These are phyloP conservation scores for Lycocerus yunnanus DNA, from an alignment of 2,888 invertebrate genomes.

Conservation along the genomic window DNA sequence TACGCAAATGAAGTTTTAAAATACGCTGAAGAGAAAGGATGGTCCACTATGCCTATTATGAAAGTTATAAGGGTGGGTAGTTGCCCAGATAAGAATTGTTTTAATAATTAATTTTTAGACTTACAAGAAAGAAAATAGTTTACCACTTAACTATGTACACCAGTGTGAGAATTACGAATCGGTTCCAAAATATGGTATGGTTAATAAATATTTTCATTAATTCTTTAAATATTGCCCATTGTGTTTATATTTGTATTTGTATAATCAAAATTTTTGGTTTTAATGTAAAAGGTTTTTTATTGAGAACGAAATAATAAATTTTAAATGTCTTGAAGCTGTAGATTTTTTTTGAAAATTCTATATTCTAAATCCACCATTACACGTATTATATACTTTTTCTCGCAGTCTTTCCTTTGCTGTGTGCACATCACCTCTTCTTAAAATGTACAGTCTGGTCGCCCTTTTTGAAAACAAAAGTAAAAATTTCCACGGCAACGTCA, in stretches of 20 bases:
- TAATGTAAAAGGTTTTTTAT: not conserved
- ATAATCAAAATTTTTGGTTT: not conserved
- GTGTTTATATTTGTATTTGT: not conserved
- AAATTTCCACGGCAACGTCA: not conserved
- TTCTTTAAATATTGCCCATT: not conserved
- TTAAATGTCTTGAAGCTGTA: not conserved
- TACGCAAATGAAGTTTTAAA: constrained; percentile 58
- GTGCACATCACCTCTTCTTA: too few species aligned
- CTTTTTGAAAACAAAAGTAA: not conserved
- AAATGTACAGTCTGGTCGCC: too few species aligned
- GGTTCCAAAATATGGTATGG: not conserved
- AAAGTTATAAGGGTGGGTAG: constrained; percentile 55
- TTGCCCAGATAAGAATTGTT: not conserved
- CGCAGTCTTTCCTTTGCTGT: too few species aligned
- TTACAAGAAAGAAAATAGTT: constrained; percentile 14
- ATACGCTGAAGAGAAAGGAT: constrained; percentile 54
- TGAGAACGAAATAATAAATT: not conserved
- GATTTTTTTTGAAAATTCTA: not conserved
- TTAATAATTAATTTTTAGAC: constrained; percentile 10
- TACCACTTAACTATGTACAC: not conserved
- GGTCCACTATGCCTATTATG: constrained; percentile 57
- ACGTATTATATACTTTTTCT: too few species aligned
- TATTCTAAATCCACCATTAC: too few species aligned
- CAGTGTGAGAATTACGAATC: not conserved
- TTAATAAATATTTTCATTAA: not conserved